A percentile compares a stretch with the other conserved stretches of the same genome.
Conservation (phyloP, 1,140 invertebrate genomes). For the Holotrichia oblita region DNA sequence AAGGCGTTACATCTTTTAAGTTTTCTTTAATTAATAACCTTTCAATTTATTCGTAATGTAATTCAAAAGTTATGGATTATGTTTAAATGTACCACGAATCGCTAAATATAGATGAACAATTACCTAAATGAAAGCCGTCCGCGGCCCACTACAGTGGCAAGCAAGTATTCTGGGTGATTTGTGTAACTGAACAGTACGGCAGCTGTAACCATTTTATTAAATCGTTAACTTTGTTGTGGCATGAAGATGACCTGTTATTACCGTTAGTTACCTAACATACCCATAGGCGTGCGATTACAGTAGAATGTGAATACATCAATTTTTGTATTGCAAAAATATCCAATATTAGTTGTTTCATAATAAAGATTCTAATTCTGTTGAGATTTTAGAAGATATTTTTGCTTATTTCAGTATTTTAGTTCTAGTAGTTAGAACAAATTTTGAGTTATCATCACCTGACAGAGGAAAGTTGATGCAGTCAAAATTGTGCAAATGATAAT, state of each 20-base stretch:
- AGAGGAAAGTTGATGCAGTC: too few relatives aligned
- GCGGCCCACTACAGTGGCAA: too few relatives aligned
- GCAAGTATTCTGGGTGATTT: too few relatives aligned
- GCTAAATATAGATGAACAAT: too few relatives aligned
- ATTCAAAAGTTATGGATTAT: too few relatives aligned
- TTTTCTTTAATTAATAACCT: too few relatives aligned
- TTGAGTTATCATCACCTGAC: background rate
- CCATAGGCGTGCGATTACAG: background rate
- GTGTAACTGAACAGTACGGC: background rate
- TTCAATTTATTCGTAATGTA: too few relatives aligned
- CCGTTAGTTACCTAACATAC: background rate
- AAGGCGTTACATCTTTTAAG: too few relatives aligned
- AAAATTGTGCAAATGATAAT: background rate
- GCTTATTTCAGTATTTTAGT: background rate
- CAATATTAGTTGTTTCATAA: background rate
- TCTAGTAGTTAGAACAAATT: background rate
- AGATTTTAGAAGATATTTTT: background rate
- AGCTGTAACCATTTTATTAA: background rate
- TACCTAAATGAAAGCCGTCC: too few relatives aligned
- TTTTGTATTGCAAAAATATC: background rate
- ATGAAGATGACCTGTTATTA: slow-evolving; percentile 6
- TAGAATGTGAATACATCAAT: background rate
- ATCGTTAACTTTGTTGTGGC: background rate
- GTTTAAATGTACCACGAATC: too few relatives aligned
- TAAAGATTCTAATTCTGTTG: background rate